Base-by-base conservation (phyloP, 1,140 invertebrate genomes). In the Saccostrea echinata region DNA sequence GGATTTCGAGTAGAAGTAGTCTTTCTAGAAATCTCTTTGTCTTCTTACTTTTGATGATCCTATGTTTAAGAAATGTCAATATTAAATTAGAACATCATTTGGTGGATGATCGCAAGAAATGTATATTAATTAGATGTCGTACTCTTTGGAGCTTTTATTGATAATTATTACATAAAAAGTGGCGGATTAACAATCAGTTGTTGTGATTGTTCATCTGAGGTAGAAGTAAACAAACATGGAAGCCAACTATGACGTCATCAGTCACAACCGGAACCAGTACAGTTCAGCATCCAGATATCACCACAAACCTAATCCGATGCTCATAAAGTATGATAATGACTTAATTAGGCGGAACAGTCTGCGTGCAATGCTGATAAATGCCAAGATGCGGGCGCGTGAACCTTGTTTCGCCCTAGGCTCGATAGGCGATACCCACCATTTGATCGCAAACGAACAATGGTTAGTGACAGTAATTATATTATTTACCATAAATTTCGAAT, bases 401-500 rank as follows among this genome's bases (percentile, higher is more conserved):
- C 68, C 68, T 76, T 76, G 68, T 76, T 33, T 76, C 13, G 24
- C 68, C 68, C 27, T 12, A 33, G 68, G 68, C 68, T 27, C 13
- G 27, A 76, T 27, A 76, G 24, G 27, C 24, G 68, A 76, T 76
- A 76, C 68, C 68, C 68, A 11, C 27, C 68, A 76, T 76, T 33
- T 30, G 68, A 76, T 35, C 30, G 68, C 68, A 27, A 30, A 27
- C 27, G 68, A 30, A 76, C 68, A 33, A 27, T 6, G 18, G 18
- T 6, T 61, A 61, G 55, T 61, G 55, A 61, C 55, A 61, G 55
- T 76, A 76, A 76, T 76, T 16, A 16, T 16, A 30, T 30, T 16
- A 76, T 76, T 76, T 76, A 76, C 30, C 68, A 76, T 76, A 76
- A 27, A 76, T 76, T 30, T 30, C 16, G 68, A 76, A 76, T 76